Percentiles rank a stretch among this genome's conserved stretches.
phyloP scores from a whole-genome alignment of 2,888 invertebrate species.

The Pheosia gnoma region DNA sequence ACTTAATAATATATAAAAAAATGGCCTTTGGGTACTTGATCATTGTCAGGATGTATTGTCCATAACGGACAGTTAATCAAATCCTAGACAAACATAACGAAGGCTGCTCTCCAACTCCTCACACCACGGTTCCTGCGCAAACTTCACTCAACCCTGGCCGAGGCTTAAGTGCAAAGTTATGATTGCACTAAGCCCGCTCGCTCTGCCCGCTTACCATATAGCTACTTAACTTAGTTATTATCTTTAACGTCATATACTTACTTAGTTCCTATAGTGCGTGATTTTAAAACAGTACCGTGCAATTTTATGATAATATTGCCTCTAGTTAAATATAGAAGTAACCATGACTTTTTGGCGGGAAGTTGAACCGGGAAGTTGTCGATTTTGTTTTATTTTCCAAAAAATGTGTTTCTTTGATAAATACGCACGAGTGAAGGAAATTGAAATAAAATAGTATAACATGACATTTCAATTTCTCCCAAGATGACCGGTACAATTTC shows the following conservation, averaged over 20 bases:
- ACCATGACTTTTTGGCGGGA: too few relatives aligned
- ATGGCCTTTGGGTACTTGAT: too few relatives aligned
- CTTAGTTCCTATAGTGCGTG: not conserved
- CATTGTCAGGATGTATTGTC: too few relatives aligned
- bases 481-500: too few relatives aligned
- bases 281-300: not conserved
- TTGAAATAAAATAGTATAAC: too few relatives aligned
- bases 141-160: constrained; percentile 7
- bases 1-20: too few relatives aligned
- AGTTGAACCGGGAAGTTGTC: too few relatives aligned
- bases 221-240: constrained; percentile 38
- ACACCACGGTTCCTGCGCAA: constrained; percentile 5
- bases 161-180: constrained; percentile 44
- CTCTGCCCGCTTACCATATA: constrained; percentile 16
- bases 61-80: constrained; percentile 2
- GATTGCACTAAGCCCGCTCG: constrained; percentile 32
- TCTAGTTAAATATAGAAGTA: not conserved
- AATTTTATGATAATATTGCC: not conserved
- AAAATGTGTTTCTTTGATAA: too few relatives aligned
- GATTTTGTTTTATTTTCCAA: too few relatives aligned
- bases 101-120: not conserved
- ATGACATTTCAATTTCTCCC: too few relatives aligned
- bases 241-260: constrained; percentile 9
- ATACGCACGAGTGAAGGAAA: too few relatives aligned
- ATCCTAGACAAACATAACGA: not conserved